phyloP scores from a whole-genome alignment of 2,113 vertebrate species.

The Ptilorrhoa leucosticta region DNA sequence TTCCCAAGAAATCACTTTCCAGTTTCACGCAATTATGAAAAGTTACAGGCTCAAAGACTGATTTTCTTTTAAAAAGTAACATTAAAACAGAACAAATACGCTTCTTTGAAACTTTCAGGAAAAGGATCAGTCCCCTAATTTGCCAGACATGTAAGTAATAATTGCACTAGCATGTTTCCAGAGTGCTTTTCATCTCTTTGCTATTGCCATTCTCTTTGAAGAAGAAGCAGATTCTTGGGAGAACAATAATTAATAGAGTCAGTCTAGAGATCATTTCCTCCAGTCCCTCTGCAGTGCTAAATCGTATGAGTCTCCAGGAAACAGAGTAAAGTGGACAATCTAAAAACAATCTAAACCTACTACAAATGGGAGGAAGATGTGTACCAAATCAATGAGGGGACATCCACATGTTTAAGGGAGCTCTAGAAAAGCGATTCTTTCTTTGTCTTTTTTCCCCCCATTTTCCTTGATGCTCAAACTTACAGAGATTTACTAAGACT shows the following conservation, averaged over 20 bases:
- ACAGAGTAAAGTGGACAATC: neutral
- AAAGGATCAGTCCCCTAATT: neutral
- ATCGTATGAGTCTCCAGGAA: neutral
- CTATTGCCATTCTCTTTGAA: neutral
- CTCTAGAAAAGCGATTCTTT: neutral
- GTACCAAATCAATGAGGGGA: neutral
- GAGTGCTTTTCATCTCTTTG: neutral
- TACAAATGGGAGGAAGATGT: neutral
- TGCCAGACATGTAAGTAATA: neutral
- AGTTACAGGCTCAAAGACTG: neutral
- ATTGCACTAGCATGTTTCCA: neutral
- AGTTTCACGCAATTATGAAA: neutral
- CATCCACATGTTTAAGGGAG: neutral
- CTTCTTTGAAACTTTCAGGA: neutral
- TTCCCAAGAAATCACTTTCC: neutral
- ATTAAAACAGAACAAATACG: neutral
- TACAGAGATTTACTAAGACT: neutral
- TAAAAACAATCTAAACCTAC: neutral
- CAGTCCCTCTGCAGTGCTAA: neutral
- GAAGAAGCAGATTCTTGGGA: neutral
- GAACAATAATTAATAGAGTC: slow-evolving; percentile 47
- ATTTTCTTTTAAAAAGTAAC: neutral
- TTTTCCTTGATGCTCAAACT: neutral
- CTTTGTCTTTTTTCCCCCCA: accelerated
- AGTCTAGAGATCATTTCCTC: slow-evolving; percentile 43